These are phyloP conservation scores for Nixonia krombeini DNA, from an alignment of 1,140 invertebrate genomes.

Conservation along the genomic window DNA sequence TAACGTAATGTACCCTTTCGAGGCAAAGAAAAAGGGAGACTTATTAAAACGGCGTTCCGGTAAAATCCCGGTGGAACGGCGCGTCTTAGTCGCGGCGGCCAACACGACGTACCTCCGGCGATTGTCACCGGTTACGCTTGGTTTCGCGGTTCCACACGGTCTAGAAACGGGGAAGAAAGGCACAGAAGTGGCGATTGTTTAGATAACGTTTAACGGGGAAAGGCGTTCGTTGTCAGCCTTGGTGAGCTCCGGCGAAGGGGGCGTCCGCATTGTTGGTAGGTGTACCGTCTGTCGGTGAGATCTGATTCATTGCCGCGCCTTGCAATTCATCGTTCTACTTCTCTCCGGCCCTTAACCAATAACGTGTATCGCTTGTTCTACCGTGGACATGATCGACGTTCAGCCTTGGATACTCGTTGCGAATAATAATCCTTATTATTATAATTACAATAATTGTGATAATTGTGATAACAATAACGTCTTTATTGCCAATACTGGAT, in stretches of 20 bases:
- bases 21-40: too few relatives aligned
- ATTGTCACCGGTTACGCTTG: slow-evolving; percentile 23
- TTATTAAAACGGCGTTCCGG: too few relatives aligned
- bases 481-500: too few relatives aligned
- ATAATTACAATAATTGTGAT: too few relatives aligned
- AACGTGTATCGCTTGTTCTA: slow-evolving; percentile 38
- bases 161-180: slow-evolving; percentile 31
- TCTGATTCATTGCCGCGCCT: slow-evolving; percentile 62
- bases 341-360: slow-evolving; percentile 44
- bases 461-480: background rate
- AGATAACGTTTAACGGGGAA: slow-evolving; percentile 37
- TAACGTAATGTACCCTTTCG: too few relatives aligned
- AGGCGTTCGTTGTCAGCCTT: slow-evolving; percentile 45
- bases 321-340: slow-evolving; percentile 62
- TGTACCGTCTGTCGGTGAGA: slow-evolving; percentile 31
- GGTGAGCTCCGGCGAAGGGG: slow-evolving; percentile 40
- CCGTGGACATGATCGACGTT: slow-evolving; percentile 25
- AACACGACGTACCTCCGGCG: too few relatives aligned
- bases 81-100: too few relatives aligned
- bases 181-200: slow-evolving; percentile 41
- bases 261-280: slow-evolving; percentile 46
- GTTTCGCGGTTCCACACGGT: slow-evolving; percentile 18
- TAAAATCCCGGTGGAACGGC: too few relatives aligned
- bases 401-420: slow-evolving; percentile 17
- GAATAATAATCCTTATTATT: too few relatives aligned